phyloP scores from a whole-genome alignment of 2,113 vertebrate genomes.

The Ptilonorhynchus violaceus region DNA sequence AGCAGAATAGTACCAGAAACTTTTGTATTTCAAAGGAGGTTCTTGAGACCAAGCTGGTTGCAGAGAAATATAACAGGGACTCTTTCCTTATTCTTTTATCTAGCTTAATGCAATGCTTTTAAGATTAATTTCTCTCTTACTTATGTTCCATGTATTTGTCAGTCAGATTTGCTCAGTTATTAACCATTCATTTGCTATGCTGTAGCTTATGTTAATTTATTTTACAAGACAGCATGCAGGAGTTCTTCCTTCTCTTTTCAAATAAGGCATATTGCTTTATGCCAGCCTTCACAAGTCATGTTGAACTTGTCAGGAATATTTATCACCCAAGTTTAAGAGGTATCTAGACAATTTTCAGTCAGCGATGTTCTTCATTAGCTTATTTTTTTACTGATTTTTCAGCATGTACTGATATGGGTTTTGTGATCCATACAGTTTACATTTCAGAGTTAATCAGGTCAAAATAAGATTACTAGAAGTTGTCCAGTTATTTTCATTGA shows the following conservation, averaged over 20 bases:
- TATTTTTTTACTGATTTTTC: background rate
- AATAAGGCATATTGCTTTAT: background rate
- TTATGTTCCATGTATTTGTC: background rate
- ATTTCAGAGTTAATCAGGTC: background rate
- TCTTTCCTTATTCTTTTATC: background rate
- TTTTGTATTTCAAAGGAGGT: background rate
- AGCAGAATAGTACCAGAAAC: background rate
- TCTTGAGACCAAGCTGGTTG: background rate
- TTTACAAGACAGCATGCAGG: background rate
- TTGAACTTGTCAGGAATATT: background rate
- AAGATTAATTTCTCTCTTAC: background rate
- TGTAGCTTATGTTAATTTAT: background rate
- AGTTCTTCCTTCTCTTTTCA: constrained; percentile 1
- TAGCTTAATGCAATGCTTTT: background rate
- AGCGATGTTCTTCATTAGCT: background rate
- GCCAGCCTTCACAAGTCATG: background rate
- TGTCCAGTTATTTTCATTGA: background rate
- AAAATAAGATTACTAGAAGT: background rate
- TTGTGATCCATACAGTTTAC: background rate
- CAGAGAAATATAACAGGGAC: background rate
- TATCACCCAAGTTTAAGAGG: background rate
- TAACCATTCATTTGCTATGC: constrained; percentile 20
- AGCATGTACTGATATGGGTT: background rate
- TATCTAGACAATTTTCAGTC: background rate
- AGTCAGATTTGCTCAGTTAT: constrained; percentile 40